These are phyloP conservation scores for Hippocampus zosterae DNA, from an alignment of 2,113 vertebrate species.

Conservation along the genomic window DNA sequence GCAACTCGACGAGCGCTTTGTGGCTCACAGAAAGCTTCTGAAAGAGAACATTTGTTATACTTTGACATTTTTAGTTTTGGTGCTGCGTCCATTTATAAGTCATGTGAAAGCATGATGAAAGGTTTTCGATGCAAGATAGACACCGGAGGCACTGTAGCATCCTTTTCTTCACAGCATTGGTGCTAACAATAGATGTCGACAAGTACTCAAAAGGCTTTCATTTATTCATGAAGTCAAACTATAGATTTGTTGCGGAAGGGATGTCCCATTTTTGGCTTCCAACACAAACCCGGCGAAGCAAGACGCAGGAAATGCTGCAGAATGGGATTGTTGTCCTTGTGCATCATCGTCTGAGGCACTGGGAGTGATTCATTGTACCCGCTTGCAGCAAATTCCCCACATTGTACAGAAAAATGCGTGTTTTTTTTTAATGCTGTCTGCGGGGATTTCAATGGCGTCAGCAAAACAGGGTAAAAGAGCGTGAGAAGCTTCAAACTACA, in stretches of 20 bases:
- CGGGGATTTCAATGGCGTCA: neutral
- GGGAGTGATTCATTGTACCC: slow-evolving; percentile 30
- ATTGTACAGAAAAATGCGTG: slow-evolving; percentile 15
- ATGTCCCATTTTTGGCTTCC: slow-evolving; percentile 7
- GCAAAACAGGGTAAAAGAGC: neutral
- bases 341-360: slow-evolving; percentile 10
- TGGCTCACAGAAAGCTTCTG: slow-evolving; percentile 95
- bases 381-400: slow-evolving; percentile 23
- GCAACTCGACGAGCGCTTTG: slow-evolving; percentile 97
- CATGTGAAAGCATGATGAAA: slow-evolving; percentile 3
- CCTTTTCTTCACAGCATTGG: slow-evolving; percentile 13
- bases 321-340: slow-evolving; percentile 33
- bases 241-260: slow-evolving; percentile 12
- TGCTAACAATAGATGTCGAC: slow-evolving; percentile 29
- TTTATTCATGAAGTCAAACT: slow-evolving; percentile 47
- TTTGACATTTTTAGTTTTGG: neutral
- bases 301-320: slow-evolving; percentile 33
- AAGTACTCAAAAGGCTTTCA: slow-evolving; percentile 47
- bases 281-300: neutral
- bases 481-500: neutral
- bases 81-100: slow-evolving; percentile 3
- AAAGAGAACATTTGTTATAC: slow-evolving; percentile 32
- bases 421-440: neutral
- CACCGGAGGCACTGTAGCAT: slow-evolving; percentile 6
- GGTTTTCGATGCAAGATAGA: slow-evolving; percentile 11